These are phyloP conservation scores for Entelurus aequoreus DNA, from an alignment of 2,113 vertebrate genomes.

Conservation along the genomic window DNA sequence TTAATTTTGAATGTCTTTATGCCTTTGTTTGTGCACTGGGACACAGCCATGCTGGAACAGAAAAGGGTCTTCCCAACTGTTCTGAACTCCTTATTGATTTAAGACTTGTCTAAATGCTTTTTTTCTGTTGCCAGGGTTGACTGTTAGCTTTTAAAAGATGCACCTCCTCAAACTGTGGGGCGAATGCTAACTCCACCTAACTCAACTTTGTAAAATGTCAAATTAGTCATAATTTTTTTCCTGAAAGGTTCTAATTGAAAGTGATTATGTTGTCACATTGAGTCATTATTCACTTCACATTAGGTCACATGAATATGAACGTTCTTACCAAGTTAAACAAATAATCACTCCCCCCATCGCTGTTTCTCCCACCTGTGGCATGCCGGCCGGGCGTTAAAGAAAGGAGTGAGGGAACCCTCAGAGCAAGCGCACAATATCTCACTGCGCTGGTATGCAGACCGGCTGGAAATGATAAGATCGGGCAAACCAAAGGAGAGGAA, in stretches of 20 bases:
- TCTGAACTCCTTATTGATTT: not conserved
- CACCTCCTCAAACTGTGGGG: not conserved
- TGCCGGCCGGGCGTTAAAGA: slow-evolving; percentile 49
- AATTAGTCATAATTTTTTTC: not conserved
- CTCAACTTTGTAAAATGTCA: not conserved
- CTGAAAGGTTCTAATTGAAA: not conserved
- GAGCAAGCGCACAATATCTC: slow-evolving; percentile 53
- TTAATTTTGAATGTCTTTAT: no score
- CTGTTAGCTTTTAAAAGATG: not conserved
- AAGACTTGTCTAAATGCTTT: not conserved
- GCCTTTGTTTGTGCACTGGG: not conserved
- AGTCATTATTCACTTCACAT: no score
- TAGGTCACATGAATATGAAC: not conserved
- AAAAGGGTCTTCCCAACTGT: slow-evolving; percentile 5
- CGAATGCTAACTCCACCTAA: not conserved
- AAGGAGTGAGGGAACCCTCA: slow-evolving; percentile 33
- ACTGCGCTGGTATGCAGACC: slow-evolving; percentile 58
- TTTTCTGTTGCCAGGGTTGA: not conserved
- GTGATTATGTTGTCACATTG: not conserved
- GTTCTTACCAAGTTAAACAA: slow-evolving; percentile 15
- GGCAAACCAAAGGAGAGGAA: slow-evolving; percentile 56
- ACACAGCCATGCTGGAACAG: not conserved
- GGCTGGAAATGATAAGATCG: slow-evolving; percentile 51
- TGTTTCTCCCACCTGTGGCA: slow-evolving; percentile 45
- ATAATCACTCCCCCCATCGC: slow-evolving; percentile 38